Percentiles rank a stretch among this genome's conserved stretches.
Conservation (phyloP, 2,888 invertebrate species). For the Habroteleia sp. region DNA sequence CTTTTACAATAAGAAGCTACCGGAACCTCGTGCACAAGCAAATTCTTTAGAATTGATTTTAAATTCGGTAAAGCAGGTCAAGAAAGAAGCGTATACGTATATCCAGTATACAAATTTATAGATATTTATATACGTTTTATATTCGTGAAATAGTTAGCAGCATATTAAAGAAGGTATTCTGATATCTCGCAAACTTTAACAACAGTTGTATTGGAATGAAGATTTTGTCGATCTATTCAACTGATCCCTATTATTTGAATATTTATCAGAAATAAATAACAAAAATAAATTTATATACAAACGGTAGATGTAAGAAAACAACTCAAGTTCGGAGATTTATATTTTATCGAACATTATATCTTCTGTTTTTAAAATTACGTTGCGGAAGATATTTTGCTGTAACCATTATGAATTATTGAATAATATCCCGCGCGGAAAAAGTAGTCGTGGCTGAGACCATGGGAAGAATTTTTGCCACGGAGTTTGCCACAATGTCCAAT, state of each 20-base stretch:
- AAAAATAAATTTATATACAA: too few relatives aligned
- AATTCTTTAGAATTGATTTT: constrained; percentile 23
- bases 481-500: too few relatives aligned
- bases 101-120: too few relatives aligned
- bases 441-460: too few relatives aligned
- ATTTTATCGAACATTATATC: too few relatives aligned
- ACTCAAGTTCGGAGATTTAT: too few relatives aligned
- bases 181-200: constrained; percentile 29
- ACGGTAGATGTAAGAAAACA: too few relatives aligned
- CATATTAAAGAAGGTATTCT: constrained; percentile 20
- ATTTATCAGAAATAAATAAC: constrained; percentile 12
- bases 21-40: constrained; percentile 1
- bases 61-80: constrained; percentile 21
- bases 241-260: constrained; percentile 12
- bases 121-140: constrained; percentile 6
- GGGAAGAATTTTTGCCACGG: too few relatives aligned
- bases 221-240: constrained; percentile 27
- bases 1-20: constrained; percentile 28
- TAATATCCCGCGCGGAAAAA: too few relatives aligned
- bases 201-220: constrained; percentile 36
- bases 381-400: too few relatives aligned
- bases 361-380: too few relatives aligned
- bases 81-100: constrained; percentile 2
- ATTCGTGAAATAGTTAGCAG: constrained; percentile 5
- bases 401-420: too few relatives aligned